Percentiles rank a stretch among this genome's conserved stretches.
Evolutionary conservation across 2,888 invertebrate genomes (phyloP).

Genomic region (Caenorhabditis auriculariae): DNA sequence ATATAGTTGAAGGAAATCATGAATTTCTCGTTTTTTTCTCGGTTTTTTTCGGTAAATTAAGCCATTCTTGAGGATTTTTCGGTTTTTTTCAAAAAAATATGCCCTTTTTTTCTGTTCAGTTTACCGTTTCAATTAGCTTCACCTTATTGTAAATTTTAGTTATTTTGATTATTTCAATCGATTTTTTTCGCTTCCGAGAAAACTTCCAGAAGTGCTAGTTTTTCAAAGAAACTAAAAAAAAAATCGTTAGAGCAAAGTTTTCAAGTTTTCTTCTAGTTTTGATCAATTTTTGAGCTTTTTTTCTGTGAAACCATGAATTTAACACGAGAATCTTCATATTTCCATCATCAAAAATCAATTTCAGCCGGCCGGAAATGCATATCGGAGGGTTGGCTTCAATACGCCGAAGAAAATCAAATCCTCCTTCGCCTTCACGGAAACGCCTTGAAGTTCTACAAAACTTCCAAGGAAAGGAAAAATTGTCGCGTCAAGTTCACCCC

Average conservation of each 20-base stretch:
- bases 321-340: too few species aligned
- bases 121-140: too few species aligned
- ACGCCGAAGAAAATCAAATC: conserved; percentile 54
- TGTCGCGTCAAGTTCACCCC: conserved; percentile 57
- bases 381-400: conserved; percentile 58
- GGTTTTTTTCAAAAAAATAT: not conserved
- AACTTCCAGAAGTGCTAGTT: too few species aligned
- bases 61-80: not conserved
- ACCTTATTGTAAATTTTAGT: too few species aligned
- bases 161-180: too few species aligned
- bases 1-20: too few species aligned
- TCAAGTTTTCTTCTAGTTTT: too few species aligned
- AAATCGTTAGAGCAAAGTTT: too few species aligned
- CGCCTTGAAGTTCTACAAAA: conserved; percentile 60
- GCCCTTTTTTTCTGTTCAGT: not conserved
- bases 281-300: not conserved
- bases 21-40: not conserved
- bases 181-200: too few species aligned
- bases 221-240: too few species aligned
- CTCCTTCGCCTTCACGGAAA: conserved; percentile 54
- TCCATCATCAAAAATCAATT: too few species aligned
- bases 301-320: too few species aligned
- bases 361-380: conserved; percentile 53
- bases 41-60: not conserved
- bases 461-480: conserved; percentile 41